These are phyloP conservation scores for Limnephilus lunatus DNA, from an alignment of 2,888 invertebrate species.

Conservation along the genomic window DNA sequence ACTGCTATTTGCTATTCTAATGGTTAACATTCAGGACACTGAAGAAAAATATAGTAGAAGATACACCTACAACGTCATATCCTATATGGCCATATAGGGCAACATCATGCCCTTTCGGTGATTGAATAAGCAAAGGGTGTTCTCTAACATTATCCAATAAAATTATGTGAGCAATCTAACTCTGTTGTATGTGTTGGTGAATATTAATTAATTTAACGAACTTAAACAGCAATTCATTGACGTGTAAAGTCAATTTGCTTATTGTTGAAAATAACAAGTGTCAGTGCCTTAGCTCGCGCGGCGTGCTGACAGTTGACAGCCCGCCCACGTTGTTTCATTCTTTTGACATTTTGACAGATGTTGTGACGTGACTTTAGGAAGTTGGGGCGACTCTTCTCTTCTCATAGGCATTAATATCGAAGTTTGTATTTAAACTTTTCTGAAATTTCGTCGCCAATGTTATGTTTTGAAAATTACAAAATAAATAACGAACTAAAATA, in stretches of 20 bases:
- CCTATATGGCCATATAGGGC: neutral
- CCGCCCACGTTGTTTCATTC: constrained; percentile 39
- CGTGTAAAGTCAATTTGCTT: constrained; percentile 30
- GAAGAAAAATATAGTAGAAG: neutral
- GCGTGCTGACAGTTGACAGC: constrained; percentile 16
- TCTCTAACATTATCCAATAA: neutral
- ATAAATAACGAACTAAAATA: neutral
- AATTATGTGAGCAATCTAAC: neutral
- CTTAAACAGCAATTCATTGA: neutral
- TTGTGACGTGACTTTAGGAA: neutral
- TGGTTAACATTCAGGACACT: neutral
- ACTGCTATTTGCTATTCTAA: neutral
- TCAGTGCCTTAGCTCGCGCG: neutral
- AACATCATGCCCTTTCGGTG: too few species aligned
- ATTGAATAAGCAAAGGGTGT: neutral
- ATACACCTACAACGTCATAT: too few species aligned
- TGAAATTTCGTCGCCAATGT: neutral
- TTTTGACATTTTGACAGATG: constrained; percentile 40
- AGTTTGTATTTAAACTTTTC: neutral
- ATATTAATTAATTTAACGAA: neutral
- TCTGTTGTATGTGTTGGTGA: neutral
- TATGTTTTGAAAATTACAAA: neutral
- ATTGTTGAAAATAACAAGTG: constrained; percentile 21
- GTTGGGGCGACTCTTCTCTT: neutral
- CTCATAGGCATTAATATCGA: neutral